Conservation (phyloP, 2,797 vertebrate species). For the Girardinus metallicus region DNA sequence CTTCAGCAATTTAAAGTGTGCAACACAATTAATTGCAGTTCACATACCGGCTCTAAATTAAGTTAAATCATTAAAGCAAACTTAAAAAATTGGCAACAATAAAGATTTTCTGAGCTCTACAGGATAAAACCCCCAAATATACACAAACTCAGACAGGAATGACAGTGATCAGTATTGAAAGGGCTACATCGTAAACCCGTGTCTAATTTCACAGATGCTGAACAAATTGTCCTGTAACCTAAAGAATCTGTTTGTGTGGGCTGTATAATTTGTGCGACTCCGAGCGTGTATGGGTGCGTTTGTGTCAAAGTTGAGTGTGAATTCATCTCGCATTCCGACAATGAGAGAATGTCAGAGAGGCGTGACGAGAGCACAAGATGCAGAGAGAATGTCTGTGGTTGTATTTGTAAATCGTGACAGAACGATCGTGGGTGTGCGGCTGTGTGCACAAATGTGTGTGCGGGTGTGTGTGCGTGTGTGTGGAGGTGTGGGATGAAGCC, state of each 20-base stretch:
- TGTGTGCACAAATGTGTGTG: background rate
- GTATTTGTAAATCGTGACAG: conserved; percentile 59
- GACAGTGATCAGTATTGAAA: conserved; percentile 78
- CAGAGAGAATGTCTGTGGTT: conserved; percentile 70
- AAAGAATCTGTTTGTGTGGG: conserved; percentile 60
- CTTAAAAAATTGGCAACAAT: conserved; percentile 10
- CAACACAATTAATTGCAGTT: conserved; percentile 29
- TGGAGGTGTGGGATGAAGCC: background rate
- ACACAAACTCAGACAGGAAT: conserved; percentile 37
- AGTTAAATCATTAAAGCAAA: conserved; percentile 12
- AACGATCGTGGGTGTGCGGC: background rate
- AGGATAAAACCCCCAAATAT: conserved; percentile 24
- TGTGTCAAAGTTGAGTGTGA: conserved; percentile 31
- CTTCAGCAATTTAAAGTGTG: background rate
- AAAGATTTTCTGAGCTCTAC: conserved; percentile 13
- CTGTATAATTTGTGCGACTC: conserved; percentile 59
- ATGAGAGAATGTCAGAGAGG: conserved; percentile 75
- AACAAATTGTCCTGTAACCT: conserved; percentile 78
- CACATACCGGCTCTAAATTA: conserved; percentile 22
- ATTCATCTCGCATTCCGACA: conserved; percentile 71
- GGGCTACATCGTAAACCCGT: conserved; percentile 71
- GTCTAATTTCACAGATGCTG: conserved; percentile 82
- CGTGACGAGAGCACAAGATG: conserved; percentile 73
- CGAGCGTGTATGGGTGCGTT: background rate
- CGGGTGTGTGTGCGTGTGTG: background rate